These are phyloP conservation scores for Grapholita molesta DNA, from an alignment of 1,140 invertebrate genomes.

Conservation along the genomic window DNA sequence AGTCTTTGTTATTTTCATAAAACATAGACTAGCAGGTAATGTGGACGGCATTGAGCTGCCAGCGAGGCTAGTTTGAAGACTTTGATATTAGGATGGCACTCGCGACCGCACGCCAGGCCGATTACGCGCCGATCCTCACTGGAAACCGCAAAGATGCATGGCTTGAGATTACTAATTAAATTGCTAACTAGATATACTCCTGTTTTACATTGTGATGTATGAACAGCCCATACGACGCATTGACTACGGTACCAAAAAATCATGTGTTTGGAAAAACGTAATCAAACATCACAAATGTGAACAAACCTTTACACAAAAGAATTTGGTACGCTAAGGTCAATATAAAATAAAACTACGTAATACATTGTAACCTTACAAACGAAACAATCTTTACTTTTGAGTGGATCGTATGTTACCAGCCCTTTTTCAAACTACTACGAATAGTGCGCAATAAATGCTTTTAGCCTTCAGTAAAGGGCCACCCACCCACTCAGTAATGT, in stretches of 20 bases:
- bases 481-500: background rate
- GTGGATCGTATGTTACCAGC: background rate
- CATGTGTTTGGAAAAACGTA: too few species aligned
- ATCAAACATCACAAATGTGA: too few species aligned
- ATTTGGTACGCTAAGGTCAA: background rate
- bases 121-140: constrained; percentile 57
- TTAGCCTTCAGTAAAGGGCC: constrained; percentile 4
- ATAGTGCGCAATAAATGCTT: background rate
- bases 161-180: background rate
- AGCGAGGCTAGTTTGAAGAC: constrained; percentile 54
- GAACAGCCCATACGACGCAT: too few species aligned
- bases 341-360: background rate
- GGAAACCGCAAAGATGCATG: constrained; percentile 48
- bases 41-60: constrained; percentile 35
- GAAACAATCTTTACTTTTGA: background rate
- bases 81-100: constrained; percentile 64
- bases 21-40: background rate
- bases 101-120: constrained; percentile 64
- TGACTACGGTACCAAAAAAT: too few species aligned
- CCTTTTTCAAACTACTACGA: constrained; percentile 6
- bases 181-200: background rate
- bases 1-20: background rate
- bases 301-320: too few species aligned
- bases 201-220: too few species aligned
- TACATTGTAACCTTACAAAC: constrained; percentile 6